These are phyloP conservation scores for Elephas maximus DNA, from an alignment of 2,113 vertebrate genomes.

Conservation along the genomic window DNA sequence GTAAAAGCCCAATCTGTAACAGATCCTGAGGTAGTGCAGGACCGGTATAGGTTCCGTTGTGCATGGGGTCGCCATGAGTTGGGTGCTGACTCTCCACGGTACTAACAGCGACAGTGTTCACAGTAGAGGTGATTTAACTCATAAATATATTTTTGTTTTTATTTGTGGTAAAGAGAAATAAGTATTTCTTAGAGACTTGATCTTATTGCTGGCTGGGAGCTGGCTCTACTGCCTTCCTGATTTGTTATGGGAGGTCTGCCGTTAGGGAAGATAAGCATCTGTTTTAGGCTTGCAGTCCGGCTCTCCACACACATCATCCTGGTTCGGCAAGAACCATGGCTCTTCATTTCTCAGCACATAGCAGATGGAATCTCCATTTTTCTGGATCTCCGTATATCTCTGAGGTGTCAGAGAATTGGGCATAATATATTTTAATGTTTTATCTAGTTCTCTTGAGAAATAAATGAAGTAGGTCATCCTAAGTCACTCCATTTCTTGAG, in stretches of 20 bases:
- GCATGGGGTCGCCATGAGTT: too few species aligned
- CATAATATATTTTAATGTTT: neutral
- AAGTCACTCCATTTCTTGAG: neutral
- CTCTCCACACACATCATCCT: neutral
- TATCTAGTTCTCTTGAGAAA: conserved; percentile 2
- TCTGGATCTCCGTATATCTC: neutral
- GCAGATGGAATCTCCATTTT: neutral
- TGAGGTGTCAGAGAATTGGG: neutral
- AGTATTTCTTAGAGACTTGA: neutral
- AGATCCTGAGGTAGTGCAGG: too few species aligned
- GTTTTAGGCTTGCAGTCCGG: neutral
- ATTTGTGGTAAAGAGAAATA: conserved; percentile 14
- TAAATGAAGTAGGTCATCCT: neutral
- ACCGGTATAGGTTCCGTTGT: too few species aligned
- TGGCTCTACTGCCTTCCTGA: neutral
- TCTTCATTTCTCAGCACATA: neutral
- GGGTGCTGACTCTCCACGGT: too few species aligned
- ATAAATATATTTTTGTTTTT: conserved; percentile 23
- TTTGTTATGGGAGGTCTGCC: neutral
- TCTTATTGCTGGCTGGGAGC: neutral
- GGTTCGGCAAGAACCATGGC: neutral
- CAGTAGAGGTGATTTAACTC: neutral
- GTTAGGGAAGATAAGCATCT: neutral
- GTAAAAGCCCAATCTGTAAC: too few species aligned
- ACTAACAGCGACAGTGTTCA: neutral